These are phyloP conservation scores for Medauroidea extradentata DNA, from an alignment of 1,140 invertebrate genomes.

Conservation along the genomic window DNA sequence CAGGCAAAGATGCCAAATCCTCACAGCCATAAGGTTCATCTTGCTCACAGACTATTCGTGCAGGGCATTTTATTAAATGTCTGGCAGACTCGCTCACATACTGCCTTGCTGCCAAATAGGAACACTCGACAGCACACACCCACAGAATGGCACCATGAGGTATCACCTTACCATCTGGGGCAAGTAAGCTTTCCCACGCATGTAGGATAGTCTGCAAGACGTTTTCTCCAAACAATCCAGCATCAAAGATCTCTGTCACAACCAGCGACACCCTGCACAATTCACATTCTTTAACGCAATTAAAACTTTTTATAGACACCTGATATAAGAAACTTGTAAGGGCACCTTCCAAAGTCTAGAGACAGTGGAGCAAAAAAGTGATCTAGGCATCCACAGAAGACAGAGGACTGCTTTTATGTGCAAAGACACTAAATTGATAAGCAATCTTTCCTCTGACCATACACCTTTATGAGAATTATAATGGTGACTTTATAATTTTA, in stretches of 20 bases:
- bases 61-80: too few relatives aligned
- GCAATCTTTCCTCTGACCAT: too few relatives aligned
- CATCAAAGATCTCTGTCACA: constrained; percentile 75
- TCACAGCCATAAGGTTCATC: constrained; percentile 46
- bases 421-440: too few relatives aligned
- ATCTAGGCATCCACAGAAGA: too few relatives aligned
- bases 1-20: constrained; percentile 35
- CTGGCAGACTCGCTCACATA: constrained; percentile 14
- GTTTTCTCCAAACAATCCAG: constrained; percentile 69
- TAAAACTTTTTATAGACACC: too few relatives aligned
- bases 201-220: constrained; percentile 61
- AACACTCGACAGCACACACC: constrained; percentile 40
- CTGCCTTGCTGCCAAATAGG: constrained; percentile 37
- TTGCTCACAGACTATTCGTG: constrained; percentile 12
- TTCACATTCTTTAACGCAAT: too few relatives aligned
- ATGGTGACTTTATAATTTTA: too few relatives aligned
- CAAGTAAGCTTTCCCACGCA: constrained; percentile 59
- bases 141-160: constrained; percentile 40
- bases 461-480: too few relatives aligned
- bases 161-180: constrained; percentile 30
- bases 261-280: constrained; percentile 53
- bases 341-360: too few relatives aligned
- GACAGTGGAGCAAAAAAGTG: too few relatives aligned
- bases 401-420: too few relatives aligned
- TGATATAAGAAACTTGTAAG: too few relatives aligned